Evolutionary conservation across 1,140 invertebrate species (phyloP).

Genomic region (Drosophila paulistorum): DNA sequence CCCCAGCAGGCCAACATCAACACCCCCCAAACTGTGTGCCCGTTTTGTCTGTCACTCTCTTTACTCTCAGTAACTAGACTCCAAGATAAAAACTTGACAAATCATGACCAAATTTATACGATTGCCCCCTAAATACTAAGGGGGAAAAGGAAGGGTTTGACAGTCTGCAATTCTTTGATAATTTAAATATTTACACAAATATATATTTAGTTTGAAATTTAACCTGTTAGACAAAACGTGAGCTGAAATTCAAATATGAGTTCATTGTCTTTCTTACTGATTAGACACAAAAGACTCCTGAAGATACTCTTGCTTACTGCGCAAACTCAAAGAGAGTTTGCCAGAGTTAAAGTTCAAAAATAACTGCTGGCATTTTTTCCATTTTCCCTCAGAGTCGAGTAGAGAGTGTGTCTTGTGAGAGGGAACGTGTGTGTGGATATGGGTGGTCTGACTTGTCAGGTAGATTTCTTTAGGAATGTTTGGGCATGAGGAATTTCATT

Average conservation of each 20-base stretch:
- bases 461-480: conserved; percentile 5
- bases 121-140: background rate
- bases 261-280: conserved; percentile 11
- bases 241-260: conserved; percentile 5
- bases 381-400: background rate
- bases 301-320: background rate
- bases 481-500: conserved; percentile 1
- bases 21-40: too few relatives aligned
- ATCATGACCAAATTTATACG: too few relatives aligned
- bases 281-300: background rate
- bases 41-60: too few relatives aligned
- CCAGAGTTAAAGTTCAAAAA: conserved; percentile 7
- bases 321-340: conserved; percentile 4
- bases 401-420: background rate
- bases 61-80: too few relatives aligned
- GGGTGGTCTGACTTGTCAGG: conserved; percentile 3
- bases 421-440: background rate
- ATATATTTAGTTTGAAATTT: background rate
- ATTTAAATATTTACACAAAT: background rate
- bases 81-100: too few relatives aligned
- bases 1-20: too few relatives aligned
- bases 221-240: conserved; percentile 2
- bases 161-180: background rate
- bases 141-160: too few relatives aligned
- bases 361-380: conserved; percentile 11